These are phyloP conservation scores for Limonius californicus DNA, from an alignment of 1,140 invertebrate genomes.

Conservation along the genomic window DNA sequence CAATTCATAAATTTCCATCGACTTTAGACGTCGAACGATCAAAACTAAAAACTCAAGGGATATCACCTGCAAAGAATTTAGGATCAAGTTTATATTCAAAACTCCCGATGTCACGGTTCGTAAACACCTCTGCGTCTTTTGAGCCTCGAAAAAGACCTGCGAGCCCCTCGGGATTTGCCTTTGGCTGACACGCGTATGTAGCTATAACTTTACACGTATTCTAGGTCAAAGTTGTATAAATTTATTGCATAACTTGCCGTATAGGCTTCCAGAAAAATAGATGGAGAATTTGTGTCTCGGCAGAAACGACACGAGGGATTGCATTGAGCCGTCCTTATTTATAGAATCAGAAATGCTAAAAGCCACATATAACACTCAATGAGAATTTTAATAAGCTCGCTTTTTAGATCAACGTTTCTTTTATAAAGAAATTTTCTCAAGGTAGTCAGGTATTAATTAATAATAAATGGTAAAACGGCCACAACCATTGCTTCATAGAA, in stretches of 20 bases:
- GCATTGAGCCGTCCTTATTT: no score
- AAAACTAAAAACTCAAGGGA: conserved; percentile 2
- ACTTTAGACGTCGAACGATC: background rate
- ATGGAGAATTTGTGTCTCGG: background rate
- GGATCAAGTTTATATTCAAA: conserved; percentile 14
- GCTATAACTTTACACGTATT: background rate
- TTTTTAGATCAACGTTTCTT: no score
- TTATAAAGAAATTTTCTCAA: no score
- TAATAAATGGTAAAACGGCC: no score
- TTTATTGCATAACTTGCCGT: background rate
- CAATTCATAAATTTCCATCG: no score
- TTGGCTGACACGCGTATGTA: background rate
- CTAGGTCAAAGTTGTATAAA: background rate
- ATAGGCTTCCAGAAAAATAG: background rate
- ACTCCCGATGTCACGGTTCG: conserved; percentile 13
- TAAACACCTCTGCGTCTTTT: conserved; percentile 13
- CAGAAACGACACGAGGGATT: no score
- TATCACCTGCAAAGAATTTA: conserved; percentile 10
- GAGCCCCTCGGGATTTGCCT: background rate
- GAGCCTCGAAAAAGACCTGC: background rate
- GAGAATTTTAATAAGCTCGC: no score
- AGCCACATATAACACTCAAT: no score
- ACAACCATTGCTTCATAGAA: no score
- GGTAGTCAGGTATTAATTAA: no score
- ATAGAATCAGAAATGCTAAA: no score